phyloP scores from a whole-genome alignment of 2,113 vertebrate species.

The Cromileptes altivelis region DNA sequence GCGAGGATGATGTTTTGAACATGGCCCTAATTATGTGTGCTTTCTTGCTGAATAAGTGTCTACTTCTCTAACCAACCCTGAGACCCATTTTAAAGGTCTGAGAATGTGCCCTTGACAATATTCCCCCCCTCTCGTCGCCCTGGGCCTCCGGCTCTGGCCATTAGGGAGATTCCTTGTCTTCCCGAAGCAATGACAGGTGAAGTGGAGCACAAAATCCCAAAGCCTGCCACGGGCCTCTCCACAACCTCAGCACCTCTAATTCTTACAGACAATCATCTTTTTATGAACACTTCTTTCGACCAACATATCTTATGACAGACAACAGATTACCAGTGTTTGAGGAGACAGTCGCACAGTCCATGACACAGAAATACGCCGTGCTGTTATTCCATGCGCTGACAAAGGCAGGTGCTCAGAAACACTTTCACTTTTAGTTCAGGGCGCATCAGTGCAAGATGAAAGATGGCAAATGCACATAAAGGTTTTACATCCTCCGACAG shows the following conservation, averaged over 20 bases:
- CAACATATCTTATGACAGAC: constrained; percentile 18
- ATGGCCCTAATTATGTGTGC: constrained; percentile 61
- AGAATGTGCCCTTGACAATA: constrained; percentile 66
- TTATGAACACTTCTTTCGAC: constrained; percentile 18
- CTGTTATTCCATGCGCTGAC: neutral
- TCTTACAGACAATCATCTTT: constrained; percentile 52
- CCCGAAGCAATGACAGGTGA: constrained; percentile 79
- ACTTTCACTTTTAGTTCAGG: neutral
- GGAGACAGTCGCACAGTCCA: neutral
- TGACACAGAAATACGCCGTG: constrained; percentile 4
- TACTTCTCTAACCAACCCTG: constrained; percentile 66
- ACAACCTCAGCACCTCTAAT: constrained; percentile 43
- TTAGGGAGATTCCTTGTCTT: constrained; percentile 77
- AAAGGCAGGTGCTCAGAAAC: neutral
- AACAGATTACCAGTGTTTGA: constrained; percentile 37
- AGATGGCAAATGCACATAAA: neutral
- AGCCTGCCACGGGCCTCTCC: constrained; percentile 49
- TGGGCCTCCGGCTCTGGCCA: constrained; percentile 68
- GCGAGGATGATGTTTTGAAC: constrained; percentile 46
- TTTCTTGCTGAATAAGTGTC: constrained; percentile 70
- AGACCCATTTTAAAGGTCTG: constrained; percentile 69
- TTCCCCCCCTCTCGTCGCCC: constrained; percentile 43
- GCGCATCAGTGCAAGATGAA: neutral
- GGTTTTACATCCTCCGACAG: neutral
- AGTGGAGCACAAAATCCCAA: constrained; percentile 81